phyloP scores from a whole-genome alignment of 1,140 invertebrate species.

The Armadillidium nasatum region DNA sequence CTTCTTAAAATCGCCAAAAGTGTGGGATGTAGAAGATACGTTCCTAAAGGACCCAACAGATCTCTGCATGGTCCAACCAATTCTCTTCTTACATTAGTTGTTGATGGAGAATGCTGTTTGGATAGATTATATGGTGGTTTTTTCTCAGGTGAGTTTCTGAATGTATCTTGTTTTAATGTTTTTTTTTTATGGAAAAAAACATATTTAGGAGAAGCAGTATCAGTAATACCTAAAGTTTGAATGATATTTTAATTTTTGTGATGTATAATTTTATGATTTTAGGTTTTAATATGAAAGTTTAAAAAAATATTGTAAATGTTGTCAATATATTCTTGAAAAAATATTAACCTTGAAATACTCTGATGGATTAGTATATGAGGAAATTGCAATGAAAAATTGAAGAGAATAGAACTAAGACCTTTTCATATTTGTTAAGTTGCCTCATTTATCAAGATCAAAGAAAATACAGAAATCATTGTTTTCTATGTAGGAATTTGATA shows the following conservation, averaged over 20 bases:
- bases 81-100: slow-evolving; percentile 62
- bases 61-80: neutral
- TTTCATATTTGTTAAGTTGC: too few species aligned
- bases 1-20: slow-evolving; percentile 67
- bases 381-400: too few species aligned
- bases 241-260: too few species aligned
- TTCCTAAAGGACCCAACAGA: slow-evolving; percentile 16
- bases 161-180: slow-evolving; percentile 10
- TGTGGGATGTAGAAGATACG: slow-evolving; percentile 52
- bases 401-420: too few species aligned
- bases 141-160: slow-evolving; percentile 65
- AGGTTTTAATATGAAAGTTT: slow-evolving; percentile 1
- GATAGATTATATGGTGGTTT: slow-evolving; percentile 88
- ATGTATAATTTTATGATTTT: slow-evolving; percentile 20
- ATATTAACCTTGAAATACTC: neutral
- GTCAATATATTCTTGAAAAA: neutral
- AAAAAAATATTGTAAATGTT: neutral
- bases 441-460: too few species aligned
- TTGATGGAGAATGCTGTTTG: slow-evolving; percentile 84
- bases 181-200: neutral
- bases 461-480: too few species aligned
- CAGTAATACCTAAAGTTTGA: slow-evolving; percentile 17
- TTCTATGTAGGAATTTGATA: too few species aligned
- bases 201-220: slow-evolving; percentile 7
- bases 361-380: too few species aligned